phyloP scores from a whole-genome alignment of 2,797 vertebrate species.

The Australoheros facetus region DNA sequence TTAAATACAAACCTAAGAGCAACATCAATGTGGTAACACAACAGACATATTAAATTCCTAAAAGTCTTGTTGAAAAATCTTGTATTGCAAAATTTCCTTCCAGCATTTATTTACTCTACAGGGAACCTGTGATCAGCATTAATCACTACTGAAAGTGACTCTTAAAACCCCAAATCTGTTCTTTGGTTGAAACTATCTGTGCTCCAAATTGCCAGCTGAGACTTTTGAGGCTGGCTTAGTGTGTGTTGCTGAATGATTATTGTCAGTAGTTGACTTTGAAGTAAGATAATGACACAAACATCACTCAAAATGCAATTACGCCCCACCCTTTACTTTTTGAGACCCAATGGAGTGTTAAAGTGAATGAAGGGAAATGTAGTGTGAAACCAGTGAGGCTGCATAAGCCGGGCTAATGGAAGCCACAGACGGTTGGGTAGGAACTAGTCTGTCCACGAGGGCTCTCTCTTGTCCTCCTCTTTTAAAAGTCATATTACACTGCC shows the following conservation, averaged over 20 bases:
- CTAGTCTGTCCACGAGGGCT: slow-evolving; percentile 22
- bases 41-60: background rate
- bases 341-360: slow-evolving; percentile 85
- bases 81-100: background rate
- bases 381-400: slow-evolving; percentile 81
- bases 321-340: slow-evolving; percentile 77
- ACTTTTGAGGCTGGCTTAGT: slow-evolving; percentile 50
- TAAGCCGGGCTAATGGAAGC: slow-evolving; percentile 81
- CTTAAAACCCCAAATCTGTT: slow-evolving; percentile 19
- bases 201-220: slow-evolving; percentile 51
- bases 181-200: slow-evolving; percentile 13
- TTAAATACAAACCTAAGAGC: background rate
- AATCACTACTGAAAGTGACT: slow-evolving; percentile 27
- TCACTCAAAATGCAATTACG: slow-evolving; percentile 89
- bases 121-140: slow-evolving; percentile 2
- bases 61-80: background rate
- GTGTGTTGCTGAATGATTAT: slow-evolving; percentile 54
- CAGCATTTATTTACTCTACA: background rate
- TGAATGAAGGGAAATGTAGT: slow-evolving; percentile 84
- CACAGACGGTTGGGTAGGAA: slow-evolving; percentile 75
- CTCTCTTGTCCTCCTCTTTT: slow-evolving; percentile 17
- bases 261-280: slow-evolving; percentile 80
- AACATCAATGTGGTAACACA: background rate
- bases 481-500: slow-evolving; percentile 45
- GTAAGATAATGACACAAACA: slow-evolving; percentile 84